Conservation (phyloP, 2,888 invertebrate genomes). For the Ceramica pisi region DNA sequence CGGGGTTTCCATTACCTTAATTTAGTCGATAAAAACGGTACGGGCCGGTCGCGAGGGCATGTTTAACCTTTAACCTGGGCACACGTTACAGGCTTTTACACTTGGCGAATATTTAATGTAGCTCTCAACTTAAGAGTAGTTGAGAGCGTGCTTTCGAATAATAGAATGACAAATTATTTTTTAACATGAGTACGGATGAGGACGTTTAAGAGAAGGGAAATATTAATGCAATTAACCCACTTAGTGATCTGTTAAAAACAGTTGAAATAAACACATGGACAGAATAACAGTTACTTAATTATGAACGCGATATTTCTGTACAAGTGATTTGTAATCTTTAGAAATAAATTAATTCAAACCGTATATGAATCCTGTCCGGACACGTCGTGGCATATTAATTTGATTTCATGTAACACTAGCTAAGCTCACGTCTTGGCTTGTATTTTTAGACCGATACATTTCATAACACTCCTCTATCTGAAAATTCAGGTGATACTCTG, state of each 20-base stretch:
- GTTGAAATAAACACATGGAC: not conserved
- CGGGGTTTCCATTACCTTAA: conserved; percentile 84
- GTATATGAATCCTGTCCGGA: not conserved
- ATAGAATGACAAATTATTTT: conserved; percentile 47
- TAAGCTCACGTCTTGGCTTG: not conserved
- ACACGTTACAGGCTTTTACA: conserved; percentile 68
- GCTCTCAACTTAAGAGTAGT: conserved; percentile 41
- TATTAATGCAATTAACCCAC: conserved; percentile 13
- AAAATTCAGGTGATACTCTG: not conserved
- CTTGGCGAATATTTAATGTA: conserved; percentile 67
- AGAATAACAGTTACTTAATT: conserved; percentile 9
- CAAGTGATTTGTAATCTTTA: too few relatives aligned
- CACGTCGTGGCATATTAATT: not conserved
- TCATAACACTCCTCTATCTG: not conserved
- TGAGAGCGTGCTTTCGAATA: conserved; percentile 45
- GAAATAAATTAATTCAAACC: too few relatives aligned
- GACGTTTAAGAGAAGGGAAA: conserved; percentile 3
- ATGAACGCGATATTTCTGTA: not conserved
- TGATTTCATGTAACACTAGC: not conserved
- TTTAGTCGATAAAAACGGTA: conserved; percentile 82
- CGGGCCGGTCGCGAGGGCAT: conserved; percentile 76
- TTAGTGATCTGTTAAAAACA: conserved; percentile 14
- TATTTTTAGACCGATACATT: not conserved
- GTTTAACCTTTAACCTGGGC: conserved; percentile 81
- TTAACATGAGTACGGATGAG: conserved; percentile 15